Evolutionary conservation across 64 coral and sea anemone genomes (phyloP).

Genomic region (Pachyseris speciosa): DNA sequence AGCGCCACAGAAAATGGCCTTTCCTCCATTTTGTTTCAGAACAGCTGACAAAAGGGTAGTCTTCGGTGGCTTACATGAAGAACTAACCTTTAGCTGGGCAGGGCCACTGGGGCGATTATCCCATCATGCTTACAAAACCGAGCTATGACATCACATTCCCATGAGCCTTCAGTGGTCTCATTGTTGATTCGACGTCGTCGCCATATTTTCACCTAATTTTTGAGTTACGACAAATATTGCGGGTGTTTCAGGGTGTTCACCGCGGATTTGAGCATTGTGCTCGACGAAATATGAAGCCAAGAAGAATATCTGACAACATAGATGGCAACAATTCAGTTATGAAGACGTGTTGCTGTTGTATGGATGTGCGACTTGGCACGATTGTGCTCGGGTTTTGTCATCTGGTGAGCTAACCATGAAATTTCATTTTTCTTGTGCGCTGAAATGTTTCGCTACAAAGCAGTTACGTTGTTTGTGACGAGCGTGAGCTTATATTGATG

Average conservation of each 20-base stretch:
- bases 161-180: background rate
- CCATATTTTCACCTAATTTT: background rate
- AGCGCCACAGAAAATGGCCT: conserved; percentile 80
- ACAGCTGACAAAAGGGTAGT: too few species aligned
- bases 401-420: conserved; percentile 62
- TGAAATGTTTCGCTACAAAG: background rate
- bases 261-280: background rate
- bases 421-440: background rate
- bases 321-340: conserved; percentile 74
- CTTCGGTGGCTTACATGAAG: too few species aligned
- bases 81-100: too few species aligned
- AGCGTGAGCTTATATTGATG: background rate
- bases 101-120: too few species aligned
- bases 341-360: conserved; percentile 95
- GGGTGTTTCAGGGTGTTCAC: background rate
- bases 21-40: conserved; percentile 58
- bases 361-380: conserved; percentile 90
- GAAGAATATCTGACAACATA: conserved; percentile 71
- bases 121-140: too few species aligned
- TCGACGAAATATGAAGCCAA: conserved; percentile 72
- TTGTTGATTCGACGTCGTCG: background rate
- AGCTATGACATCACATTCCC: conserved; percentile 36
- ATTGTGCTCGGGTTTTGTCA: conserved; percentile 95
- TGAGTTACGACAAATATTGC: background rate
- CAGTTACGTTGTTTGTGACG: background rate